Evolutionary conservation across 2,113 vertebrate species (phyloP), one percentile per base, ranked within the genome.

Genomic region (Calidris pygmaea): DNA sequence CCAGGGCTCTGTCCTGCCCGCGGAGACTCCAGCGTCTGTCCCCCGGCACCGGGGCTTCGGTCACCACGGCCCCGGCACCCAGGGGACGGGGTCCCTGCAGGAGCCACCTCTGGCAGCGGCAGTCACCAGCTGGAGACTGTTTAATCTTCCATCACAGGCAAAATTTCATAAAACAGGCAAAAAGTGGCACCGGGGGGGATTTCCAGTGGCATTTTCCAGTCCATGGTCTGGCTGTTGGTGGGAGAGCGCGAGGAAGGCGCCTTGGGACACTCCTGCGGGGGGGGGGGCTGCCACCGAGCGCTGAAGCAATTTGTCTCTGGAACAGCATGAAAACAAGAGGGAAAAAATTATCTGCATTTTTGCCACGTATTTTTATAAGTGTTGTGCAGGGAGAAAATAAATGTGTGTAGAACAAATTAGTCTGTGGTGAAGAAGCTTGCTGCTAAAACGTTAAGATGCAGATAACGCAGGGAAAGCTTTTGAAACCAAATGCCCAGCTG

Each of bases 401-500:
- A 87, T 32, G 75, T 3, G 72, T 41, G 92, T 65, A 45, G 94
- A 95, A 90, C 94, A 95, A 92, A 95, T 89, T 15, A 89, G 95
- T 87, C 73, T 58, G 86, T 85, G 9, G 72, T 14, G 92, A 89
- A 62, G 96, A 48, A 67, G 55, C 63, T 48, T 20, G 45, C 43
- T 1, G 62, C 67, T 52, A 76, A 70, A 87, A 63, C 0, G 43
- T 39, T 63, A 1, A 81, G 82, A 86, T 96, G 96, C 93, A 90
- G 95, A 94, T 81, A 95, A 48, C 2, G 5, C 83, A 27, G 88
- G 76, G 86, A 62, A 26, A 78, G 90, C 88, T 86, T 90, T 62
- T 59, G 90, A 85, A 93, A 89, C 68, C 79, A 5, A 77, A 41
- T 65, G 86, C 90, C 94, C 92, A 92, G 95, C 94, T 94, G 95